A percentile compares a stretch with the other conserved stretches of the same genome.
phyloP scores from a whole-genome alignment of 2,888 invertebrate species.

The Lycophotia porphyrea region DNA sequence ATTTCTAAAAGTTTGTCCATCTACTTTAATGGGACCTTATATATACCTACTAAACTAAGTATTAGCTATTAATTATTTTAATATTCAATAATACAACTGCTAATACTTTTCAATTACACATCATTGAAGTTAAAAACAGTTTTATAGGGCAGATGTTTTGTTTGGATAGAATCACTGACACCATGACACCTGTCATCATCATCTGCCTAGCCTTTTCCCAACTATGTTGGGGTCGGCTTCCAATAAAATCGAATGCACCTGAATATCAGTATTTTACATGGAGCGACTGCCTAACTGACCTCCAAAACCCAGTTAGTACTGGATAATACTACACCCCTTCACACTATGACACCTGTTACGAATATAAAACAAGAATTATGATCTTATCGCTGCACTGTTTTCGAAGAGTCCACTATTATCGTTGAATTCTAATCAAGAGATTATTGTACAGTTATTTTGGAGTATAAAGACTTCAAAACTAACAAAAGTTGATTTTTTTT shows the following conservation, averaged over 20 bases:
- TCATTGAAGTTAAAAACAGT: slow-evolving; percentile 8
- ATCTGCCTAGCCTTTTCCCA: too few species aligned
- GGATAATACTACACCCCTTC: too few species aligned
- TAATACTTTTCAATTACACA: slow-evolving; percentile 4
- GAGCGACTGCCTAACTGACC: too few species aligned
- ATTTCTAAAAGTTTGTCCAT: too few species aligned
- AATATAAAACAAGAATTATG: slow-evolving; percentile 47
- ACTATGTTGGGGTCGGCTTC: too few species aligned
- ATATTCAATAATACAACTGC: slow-evolving; percentile 1
- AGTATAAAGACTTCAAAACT: not conserved
- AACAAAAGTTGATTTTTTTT: not conserved
- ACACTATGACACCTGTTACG: slow-evolving; percentile 48
- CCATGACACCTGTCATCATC: slow-evolving; percentile 55
- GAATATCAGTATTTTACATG: too few species aligned
- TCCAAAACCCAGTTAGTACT: too few species aligned
- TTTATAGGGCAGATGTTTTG: slow-evolving; percentile 38
- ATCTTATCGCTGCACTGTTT: slow-evolving; percentile 30
- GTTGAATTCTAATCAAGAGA: slow-evolving; percentile 19
- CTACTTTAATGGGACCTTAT: too few species aligned
- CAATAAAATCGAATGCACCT: too few species aligned
- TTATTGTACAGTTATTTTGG: not conserved
- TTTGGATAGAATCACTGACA: slow-evolving; percentile 28
- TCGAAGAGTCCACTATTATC: slow-evolving; percentile 12
- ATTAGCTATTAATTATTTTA: not conserved
- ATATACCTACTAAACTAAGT: not conserved